These are phyloP conservation scores for Oryzias javanicus DNA, from an alignment of 2,113 vertebrate genomes.

Conservation along the genomic window DNA sequence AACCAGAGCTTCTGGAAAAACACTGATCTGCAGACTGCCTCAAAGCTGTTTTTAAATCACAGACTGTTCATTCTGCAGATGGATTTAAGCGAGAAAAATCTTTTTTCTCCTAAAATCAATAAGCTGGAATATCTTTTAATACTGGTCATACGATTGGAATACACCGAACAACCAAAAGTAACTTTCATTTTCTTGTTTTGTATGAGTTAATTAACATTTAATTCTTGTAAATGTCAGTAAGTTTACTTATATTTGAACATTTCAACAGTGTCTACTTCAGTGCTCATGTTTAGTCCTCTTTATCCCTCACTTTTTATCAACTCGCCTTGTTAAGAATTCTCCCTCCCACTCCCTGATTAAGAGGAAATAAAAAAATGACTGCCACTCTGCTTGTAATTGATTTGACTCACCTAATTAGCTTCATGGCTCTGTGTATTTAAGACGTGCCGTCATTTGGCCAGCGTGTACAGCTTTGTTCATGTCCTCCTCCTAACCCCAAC, in stretches of 20 bases:
- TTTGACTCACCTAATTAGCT: constrained; percentile 59
- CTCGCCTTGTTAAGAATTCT: neutral
- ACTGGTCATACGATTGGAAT: too few species aligned
- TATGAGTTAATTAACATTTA: too few species aligned
- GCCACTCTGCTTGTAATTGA: constrained; percentile 46
- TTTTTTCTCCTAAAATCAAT: too few species aligned
- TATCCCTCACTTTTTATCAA: constrained; percentile 1
- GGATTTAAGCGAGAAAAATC: too few species aligned
- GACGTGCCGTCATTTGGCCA: constrained; percentile 21
- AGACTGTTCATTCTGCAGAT: too few species aligned
- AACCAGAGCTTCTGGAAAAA: too few species aligned
- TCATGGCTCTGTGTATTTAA: constrained; percentile 49
- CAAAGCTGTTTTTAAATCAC: too few species aligned
- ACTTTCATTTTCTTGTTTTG: too few species aligned
- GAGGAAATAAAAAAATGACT: constrained; percentile 33
- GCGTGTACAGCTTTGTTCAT: constrained; percentile 14
- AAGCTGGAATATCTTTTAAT: too few species aligned
- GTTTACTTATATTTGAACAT: neutral
- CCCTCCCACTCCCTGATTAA: constrained; percentile 8
- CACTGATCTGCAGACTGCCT: too few species aligned
- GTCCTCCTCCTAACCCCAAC: neutral
- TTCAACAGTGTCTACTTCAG: neutral
- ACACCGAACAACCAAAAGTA: too few species aligned
- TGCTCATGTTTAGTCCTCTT: too few species aligned
- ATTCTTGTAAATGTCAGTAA: neutral